Evolutionary conservation across 2,113 vertebrate species (phyloP), one percentile per base, ranked within the genome.

Genomic region (Charina bottae): DNA sequence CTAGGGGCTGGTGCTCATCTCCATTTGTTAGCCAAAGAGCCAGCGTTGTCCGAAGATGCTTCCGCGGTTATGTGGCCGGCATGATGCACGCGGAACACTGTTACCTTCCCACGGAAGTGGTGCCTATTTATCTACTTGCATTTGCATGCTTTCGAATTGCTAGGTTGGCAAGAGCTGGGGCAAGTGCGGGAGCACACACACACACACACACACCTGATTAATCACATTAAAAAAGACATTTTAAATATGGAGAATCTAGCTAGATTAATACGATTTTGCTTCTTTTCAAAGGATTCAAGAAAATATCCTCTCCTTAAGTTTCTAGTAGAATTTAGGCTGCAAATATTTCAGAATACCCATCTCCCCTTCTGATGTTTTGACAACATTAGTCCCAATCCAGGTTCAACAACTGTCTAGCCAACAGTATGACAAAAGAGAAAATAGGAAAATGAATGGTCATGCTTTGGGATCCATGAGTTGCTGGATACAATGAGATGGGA

Each of bases 161-260:
- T n/a, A n/a, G n/a, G n/a, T n/a, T n/a, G n/a, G n/a, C n/a, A n/a
- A n/a, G n/a, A n/a, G n/a, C n/a, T n/a, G n/a, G n/a, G n/a, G n/a
- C n/a, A n/a, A n/a, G n/a, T n/a, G n/a, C n/a, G n/a, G n/a, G n/a
- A n/a, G n/a, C n/a, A n/a, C n/a, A n/a, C n/a, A n/a, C n/a, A n/a
- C n/a, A n/a, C n/a, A n/a, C n/a, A 60, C 11, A 46, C 17, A 59
- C 6, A 26, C 78, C 6, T 83, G 64, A 49, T 37, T 92, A 42
- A 88, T 68, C 87, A n/a, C 17, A 59, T 10, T 46, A 53, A 46
- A 60, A 90, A 91, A 91, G 46, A 72, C 23, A 72, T 90, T 83
- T 83, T 72, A 83, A 78, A 42, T 33, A 23, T 89, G n/a, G 53
- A 56, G 49, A 56, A 58, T 12, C 6, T 86, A 68, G n/a, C n/a